Conservation (phyloP, 1,140 invertebrate species). For the Acromyrmex charruanus region DNA sequence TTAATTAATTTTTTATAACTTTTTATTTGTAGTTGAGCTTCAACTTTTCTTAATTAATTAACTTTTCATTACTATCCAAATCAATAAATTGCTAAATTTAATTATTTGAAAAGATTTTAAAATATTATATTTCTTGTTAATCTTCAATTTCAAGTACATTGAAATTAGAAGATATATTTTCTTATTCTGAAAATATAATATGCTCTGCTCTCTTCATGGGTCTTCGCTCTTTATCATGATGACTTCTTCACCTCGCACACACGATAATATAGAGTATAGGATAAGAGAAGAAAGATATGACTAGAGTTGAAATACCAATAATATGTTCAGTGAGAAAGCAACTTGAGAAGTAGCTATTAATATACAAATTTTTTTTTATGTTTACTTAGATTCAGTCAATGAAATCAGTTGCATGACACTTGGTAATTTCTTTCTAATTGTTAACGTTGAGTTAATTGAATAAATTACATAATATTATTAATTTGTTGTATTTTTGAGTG, state of each 20-base stretch:
- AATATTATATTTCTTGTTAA: background rate
- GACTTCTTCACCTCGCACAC: constrained; percentile 76
- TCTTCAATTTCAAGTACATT: background rate
- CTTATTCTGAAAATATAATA: constrained; percentile 71
- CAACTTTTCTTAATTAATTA: background rate
- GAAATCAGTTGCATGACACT: background rate
- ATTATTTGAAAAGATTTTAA: background rate
- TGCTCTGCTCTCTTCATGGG: constrained; percentile 46
- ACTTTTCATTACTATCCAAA: background rate
- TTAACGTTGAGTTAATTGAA: background rate
- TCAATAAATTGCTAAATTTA: constrained; percentile 12
- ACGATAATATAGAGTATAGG: constrained; percentile 69
- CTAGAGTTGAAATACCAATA: constrained; percentile 44
- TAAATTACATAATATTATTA: background rate
- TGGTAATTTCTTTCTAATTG: background rate
- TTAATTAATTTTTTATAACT: background rate
- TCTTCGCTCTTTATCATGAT: constrained; percentile 69
- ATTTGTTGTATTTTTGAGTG: background rate
- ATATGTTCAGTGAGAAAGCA: constrained; percentile 10
- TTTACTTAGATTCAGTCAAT: background rate
- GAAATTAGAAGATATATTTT: constrained; percentile 59
- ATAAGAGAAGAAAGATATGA: constrained; percentile 39
- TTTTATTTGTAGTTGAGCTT: background rate
- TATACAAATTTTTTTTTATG: background rate
- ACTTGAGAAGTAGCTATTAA: background rate